Evolutionary conservation across 2,113 vertebrate genomes (phyloP).

Genomic region (Emydocephalus ijimae): DNA sequence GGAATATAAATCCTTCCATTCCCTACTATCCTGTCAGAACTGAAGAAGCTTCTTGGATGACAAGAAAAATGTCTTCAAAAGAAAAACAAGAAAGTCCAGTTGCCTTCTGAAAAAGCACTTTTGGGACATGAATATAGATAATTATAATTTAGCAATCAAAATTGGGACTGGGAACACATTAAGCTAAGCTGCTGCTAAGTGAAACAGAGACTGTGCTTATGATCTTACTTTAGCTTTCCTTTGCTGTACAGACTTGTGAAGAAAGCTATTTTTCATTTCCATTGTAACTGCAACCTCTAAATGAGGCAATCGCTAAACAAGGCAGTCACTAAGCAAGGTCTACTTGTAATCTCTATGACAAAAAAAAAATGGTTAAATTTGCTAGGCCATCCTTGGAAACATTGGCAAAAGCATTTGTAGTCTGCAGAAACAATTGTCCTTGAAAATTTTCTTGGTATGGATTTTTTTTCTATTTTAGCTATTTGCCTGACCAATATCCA

Average conservation of each 20-base stretch:
- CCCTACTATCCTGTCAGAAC: too few relatives aligned
- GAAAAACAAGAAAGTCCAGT: too few relatives aligned
- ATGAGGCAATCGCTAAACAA: background rate
- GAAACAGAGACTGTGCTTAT: background rate
- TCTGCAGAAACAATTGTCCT: background rate
- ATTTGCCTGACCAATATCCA: background rate
- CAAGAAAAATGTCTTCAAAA: too few relatives aligned
- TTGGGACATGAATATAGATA: too few relatives aligned
- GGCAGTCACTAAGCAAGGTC: background rate
- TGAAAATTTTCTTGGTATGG: background rate
- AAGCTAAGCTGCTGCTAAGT: background rate
- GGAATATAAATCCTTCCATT: too few relatives aligned
- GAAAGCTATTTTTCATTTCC: background rate
- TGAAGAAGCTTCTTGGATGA: too few relatives aligned
- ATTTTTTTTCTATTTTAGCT: background rate
- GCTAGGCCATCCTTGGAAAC: background rate
- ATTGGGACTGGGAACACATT: background rate
- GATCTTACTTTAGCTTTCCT: background rate
- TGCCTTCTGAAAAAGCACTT: too few relatives aligned
- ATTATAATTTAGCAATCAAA: too few relatives aligned
- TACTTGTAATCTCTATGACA: background rate
- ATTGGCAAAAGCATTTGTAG: background rate
- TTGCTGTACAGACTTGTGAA: background rate
- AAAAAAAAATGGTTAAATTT: background rate
- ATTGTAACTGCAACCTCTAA: background rate